Evolutionary conservation across 1,140 invertebrate genomes (phyloP).

Genomic region (Leucophenga varia): DNA sequence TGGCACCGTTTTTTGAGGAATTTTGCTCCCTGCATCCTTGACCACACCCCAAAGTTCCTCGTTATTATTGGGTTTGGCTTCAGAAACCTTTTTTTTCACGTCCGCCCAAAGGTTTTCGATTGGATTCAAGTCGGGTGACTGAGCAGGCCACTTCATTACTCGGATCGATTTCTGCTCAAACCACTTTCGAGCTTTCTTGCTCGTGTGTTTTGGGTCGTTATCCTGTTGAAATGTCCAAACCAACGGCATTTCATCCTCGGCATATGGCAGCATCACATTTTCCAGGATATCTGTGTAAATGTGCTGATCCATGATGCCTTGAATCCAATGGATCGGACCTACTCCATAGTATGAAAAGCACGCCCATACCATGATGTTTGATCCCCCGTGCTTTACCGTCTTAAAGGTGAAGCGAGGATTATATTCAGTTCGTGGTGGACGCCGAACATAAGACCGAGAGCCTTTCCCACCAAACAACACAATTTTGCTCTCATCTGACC

Average conservation of each 20-base stretch:
- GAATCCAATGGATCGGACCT: slow-evolving; percentile 19
- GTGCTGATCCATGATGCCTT: slow-evolving; percentile 21
- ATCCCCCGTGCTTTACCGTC: slow-evolving; percentile 33
- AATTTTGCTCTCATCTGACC: too few relatives aligned
- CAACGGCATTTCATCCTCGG: slow-evolving; percentile 28
- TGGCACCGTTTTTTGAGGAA: slow-evolving; percentile 21
- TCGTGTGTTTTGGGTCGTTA: slow-evolving; percentile 39
- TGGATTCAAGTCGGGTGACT: slow-evolving; percentile 45
- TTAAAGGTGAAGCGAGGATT: slow-evolving; percentile 16
- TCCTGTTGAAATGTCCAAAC: slow-evolving; percentile 33
- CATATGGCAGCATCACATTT: slow-evolving; percentile 26
- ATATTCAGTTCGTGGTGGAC: slow-evolving; percentile 6
- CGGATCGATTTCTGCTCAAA: slow-evolving; percentile 18
- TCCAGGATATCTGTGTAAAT: slow-evolving; percentile 24
- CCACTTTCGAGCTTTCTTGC: slow-evolving; percentile 17
- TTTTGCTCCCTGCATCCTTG: slow-evolving; percentile 14
- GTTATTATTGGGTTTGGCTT: slow-evolving; percentile 15
- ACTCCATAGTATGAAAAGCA: slow-evolving; percentile 26
- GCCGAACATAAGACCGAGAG: too few relatives aligned
- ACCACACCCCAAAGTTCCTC: slow-evolving; percentile 13
- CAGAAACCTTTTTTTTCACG: slow-evolving; percentile 10
- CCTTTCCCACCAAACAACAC: too few relatives aligned
- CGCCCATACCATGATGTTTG: slow-evolving; percentile 27
- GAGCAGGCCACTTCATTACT: slow-evolving; percentile 36
- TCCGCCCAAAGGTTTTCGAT: slow-evolving; percentile 42